A percentile compares a stretch with the other conserved stretches of the same genome.
These are phyloP conservation scores for Mercenaria mercenaria DNA, from an alignment of 1,140 invertebrate species.

Conservation along the genomic window DNA sequence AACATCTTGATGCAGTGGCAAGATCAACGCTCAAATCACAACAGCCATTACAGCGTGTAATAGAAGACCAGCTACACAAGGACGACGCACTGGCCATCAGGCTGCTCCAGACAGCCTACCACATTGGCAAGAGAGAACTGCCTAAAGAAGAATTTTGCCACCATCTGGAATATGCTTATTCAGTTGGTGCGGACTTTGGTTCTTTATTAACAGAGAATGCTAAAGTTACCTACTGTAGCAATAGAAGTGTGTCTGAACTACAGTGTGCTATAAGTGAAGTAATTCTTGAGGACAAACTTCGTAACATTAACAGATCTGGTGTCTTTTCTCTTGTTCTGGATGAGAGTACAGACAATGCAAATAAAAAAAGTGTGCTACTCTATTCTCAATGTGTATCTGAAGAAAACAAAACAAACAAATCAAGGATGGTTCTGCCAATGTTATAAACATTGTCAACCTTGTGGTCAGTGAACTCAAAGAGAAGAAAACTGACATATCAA, in stretches of 20 bases:
- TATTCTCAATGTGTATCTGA: slow-evolving; percentile 4
- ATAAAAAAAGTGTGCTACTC: not conserved
- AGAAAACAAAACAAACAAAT: not conserved
- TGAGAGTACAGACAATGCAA: slow-evolving; percentile 8
- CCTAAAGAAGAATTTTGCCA: not conserved
- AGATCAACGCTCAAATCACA: not conserved
- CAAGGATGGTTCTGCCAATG: not conserved
- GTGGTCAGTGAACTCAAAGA: not conserved
- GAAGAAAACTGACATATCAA: not conserved
- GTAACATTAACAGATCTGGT: not conserved
- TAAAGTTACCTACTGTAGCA: not conserved
- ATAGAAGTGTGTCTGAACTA: not conserved
- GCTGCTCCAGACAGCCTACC: not conserved
- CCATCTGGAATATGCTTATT: not conserved
- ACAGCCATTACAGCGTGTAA: not conserved
- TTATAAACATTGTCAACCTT: not conserved
- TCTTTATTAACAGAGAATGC: not conserved
- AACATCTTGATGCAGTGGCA: not conserved
- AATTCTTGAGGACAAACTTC: not conserved
- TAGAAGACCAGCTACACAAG: not conserved
- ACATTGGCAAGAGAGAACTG: not conserved
- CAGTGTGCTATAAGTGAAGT: not conserved
- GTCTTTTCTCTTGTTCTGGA: slow-evolving; percentile 2
- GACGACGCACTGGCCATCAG: not conserved
- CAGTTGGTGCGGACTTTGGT: not conserved